Evolutionary conservation across 1,140 invertebrate species (phyloP).

Genomic region (Ganaspis sp.): DNA sequence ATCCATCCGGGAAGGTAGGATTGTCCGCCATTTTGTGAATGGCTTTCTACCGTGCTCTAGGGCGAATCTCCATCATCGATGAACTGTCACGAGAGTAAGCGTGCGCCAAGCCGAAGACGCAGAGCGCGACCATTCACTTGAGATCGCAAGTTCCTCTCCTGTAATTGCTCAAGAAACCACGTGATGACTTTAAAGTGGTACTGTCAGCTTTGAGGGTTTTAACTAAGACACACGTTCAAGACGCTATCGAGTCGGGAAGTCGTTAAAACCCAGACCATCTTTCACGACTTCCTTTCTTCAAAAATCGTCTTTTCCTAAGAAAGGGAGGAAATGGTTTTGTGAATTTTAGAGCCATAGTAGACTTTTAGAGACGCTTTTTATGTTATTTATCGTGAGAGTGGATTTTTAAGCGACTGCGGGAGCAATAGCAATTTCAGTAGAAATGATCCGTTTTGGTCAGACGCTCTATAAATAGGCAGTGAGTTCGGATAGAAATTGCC

Average conservation of each 20-base stretch:
- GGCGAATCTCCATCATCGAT: constrained; percentile 58
- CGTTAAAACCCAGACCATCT: not conserved
- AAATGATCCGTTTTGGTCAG: no score
- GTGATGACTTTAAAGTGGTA: constrained; percentile 7
- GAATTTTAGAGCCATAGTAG: no score
- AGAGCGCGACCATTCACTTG: not conserved
- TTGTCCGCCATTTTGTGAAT: constrained; percentile 58
- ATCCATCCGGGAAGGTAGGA: constrained; percentile 46
- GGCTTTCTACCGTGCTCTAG: constrained; percentile 48
- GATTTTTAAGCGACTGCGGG: no score
- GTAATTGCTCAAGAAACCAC: not conserved
- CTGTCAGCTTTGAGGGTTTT: not conserved
- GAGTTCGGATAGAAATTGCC: no score
- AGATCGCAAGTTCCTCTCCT: not conserved
- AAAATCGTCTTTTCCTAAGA: constrained; percentile 3
- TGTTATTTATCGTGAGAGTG: no score
- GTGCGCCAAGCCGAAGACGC: not conserved
- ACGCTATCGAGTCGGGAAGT: not conserved
- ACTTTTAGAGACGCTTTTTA: no score
- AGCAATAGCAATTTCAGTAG: no score
- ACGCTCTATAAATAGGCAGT: no score
- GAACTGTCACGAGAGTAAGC: not conserved
- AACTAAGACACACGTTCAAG: constrained; percentile 7
- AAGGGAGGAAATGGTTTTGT: constrained; percentile 2
- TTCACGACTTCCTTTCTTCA: constrained; percentile 34